Conservation (phyloP, 2,888 invertebrate species). For the Rosalia funebris region DNA sequence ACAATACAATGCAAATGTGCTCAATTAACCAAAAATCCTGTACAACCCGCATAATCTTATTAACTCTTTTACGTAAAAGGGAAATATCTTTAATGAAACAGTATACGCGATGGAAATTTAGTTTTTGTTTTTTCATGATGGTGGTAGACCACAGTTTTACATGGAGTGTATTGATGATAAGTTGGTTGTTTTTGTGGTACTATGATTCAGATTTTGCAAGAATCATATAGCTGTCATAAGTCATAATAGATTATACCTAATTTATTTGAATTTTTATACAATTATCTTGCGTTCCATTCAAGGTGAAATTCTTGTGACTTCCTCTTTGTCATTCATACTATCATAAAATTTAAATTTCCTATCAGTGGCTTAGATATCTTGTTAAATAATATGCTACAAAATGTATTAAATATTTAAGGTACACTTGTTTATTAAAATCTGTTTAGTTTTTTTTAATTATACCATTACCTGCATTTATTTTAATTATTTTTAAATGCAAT, state of each 20-base stretch:
- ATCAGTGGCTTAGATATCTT: background rate
- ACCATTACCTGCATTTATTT: no score
- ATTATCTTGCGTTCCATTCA: no score
- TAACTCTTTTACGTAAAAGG: slow-evolving; percentile 9
- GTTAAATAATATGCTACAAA: no score
- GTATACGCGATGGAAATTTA: background rate
- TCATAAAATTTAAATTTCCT: slow-evolving; percentile 13
- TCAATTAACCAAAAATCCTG: slow-evolving; percentile 25
- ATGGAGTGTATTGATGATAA: background rate
- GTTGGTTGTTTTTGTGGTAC: background rate
- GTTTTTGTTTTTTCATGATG: background rate
- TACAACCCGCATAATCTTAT: slow-evolving; percentile 10
- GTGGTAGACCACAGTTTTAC: background rate
- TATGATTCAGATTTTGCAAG: background rate
- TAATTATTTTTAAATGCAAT: no score
- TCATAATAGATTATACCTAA: no score
- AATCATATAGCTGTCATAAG: no score
- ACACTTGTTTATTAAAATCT: no score
- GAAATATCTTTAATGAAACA: background rate
- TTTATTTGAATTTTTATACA: no score
- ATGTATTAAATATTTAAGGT: no score
- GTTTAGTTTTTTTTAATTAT: no score
- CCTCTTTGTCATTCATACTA: background rate
- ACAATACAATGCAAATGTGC: slow-evolving; percentile 18
- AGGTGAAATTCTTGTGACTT: slow-evolving; percentile 20